Evolutionary conservation across 2,888 invertebrate genomes (phyloP), one percentile per base, ranked within the genome.

Genomic region (Euzetes globulus): DNA sequence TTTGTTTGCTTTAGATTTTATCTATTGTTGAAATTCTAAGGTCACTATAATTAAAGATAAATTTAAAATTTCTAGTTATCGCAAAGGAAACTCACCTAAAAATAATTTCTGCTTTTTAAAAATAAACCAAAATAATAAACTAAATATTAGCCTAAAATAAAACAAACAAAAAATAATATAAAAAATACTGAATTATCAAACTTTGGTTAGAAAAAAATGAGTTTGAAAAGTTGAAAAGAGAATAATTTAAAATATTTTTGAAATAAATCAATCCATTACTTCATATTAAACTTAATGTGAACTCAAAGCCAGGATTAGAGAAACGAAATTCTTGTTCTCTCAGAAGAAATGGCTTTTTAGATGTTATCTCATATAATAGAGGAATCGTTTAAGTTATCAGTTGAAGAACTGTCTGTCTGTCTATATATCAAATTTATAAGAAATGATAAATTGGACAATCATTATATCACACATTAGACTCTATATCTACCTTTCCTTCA

Each of bases 401-500:
- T 52, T 17, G 52, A 52, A 47, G 19, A 19, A 52, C 52, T 52
- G 19, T n/a, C 19, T 52, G 19, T n/a, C 52, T 52, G 52, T 52
- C 52, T 33, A 33, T 52, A 19, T 19, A 52, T 52, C 52, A 19
- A 52, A 52, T 52, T 52, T 52, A 52, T 52, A 52, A n/a, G 7
- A 52, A 52, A 52, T 52, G 52, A 52, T 52, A 52, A 52, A 52
- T 52, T 19, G 52, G n/a, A 19, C n/a, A 52, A 19, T n/a, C 52
- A 52, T 52, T n/a, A 19, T 19, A 52, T 52, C 19, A 52, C 19
- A 33, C 33, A 33, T 33, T 33, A 33, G 33, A 33, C 33, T 33
- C 33, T 33, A 33, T 33, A 4, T 33, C 33, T 33, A 33, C 33
- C 52, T 52, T 19, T 52, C 17, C 52, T 52, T 19, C 19, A 50